phyloP scores from a whole-genome alignment of 2,888 invertebrate genomes.

The Drosophila niveifrons region DNA sequence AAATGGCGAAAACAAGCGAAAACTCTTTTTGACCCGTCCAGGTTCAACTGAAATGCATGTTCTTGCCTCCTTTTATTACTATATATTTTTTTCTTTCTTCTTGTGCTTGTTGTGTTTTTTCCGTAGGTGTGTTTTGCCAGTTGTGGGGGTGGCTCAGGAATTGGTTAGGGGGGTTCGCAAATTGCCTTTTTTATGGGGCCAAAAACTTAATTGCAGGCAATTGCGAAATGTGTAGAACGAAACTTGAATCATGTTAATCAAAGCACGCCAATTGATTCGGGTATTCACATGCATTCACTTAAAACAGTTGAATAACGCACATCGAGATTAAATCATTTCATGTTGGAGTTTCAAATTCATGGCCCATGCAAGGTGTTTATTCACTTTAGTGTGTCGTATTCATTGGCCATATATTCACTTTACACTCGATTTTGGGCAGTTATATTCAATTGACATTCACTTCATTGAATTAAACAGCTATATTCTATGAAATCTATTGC shows the following conservation, averaged over 20 bases:
- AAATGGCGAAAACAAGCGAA: slow-evolving; percentile 10
- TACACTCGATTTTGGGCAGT: not conserved
- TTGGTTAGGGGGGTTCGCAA: not conserved
- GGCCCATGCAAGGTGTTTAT: not conserved
- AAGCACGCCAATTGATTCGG: slow-evolving; percentile 36
- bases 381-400: not conserved
- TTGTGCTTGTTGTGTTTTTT: not conserved
- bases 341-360: not conserved
- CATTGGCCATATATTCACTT: slow-evolving; percentile 8
- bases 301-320: not conserved
- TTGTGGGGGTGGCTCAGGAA: not conserved
- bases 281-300: slow-evolving; percentile 26
- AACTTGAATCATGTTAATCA: slow-evolving; percentile 23
- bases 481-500: no score
- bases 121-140: slow-evolving; percentile 9
- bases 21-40: slow-evolving; percentile 33
- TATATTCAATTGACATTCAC: not conserved
- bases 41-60: slow-evolving; percentile 17
- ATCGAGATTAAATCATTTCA: not conserved
- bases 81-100: no score
- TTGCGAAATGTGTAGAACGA: slow-evolving; percentile 32
- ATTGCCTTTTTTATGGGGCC: slow-evolving; percentile 12
- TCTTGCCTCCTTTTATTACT: not conserved
- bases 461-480: not conserved
- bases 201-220: slow-evolving; percentile 45